Evolutionary conservation across 2,113 vertebrate genomes (phyloP).

Genomic region (Aegotheles bennettii): DNA sequence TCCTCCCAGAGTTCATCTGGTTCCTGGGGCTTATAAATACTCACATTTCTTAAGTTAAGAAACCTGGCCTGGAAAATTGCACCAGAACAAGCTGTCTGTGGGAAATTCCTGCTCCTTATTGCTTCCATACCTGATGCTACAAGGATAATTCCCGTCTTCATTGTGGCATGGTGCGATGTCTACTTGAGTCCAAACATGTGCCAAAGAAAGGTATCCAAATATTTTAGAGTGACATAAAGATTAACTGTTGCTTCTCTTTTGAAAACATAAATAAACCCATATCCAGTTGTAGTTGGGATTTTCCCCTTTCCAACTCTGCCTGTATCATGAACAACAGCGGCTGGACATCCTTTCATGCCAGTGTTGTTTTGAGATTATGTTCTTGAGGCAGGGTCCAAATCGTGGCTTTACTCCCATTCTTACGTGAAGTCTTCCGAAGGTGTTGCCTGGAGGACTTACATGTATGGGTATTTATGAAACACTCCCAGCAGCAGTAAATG

Average conservation of each 20-base stretch:
- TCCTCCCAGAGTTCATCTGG: background rate
- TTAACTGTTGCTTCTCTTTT: background rate
- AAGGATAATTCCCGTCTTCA: background rate
- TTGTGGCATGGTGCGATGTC: fast-evolving
- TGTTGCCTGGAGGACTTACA: background rate
- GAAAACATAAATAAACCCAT: background rate
- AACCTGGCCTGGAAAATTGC: background rate
- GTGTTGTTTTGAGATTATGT: background rate
- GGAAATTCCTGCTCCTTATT: background rate
- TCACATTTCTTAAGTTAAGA: background rate
- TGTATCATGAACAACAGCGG: background rate
- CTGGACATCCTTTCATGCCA: background rate
- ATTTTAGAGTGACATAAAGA: background rate
- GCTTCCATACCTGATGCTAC: background rate
- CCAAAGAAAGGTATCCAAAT: background rate
- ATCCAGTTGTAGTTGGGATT: background rate
- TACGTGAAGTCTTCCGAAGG: background rate
- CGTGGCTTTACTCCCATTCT: background rate
- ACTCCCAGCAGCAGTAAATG: background rate
- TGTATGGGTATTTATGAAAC: background rate
- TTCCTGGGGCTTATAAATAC: background rate
- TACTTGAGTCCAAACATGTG: background rate
- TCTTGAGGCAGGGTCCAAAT: background rate
- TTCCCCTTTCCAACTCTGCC: background rate
- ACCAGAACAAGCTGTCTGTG: background rate